Conservation (phyloP, 1,140 invertebrate species). For the Drosophila ogumai region DNA sequence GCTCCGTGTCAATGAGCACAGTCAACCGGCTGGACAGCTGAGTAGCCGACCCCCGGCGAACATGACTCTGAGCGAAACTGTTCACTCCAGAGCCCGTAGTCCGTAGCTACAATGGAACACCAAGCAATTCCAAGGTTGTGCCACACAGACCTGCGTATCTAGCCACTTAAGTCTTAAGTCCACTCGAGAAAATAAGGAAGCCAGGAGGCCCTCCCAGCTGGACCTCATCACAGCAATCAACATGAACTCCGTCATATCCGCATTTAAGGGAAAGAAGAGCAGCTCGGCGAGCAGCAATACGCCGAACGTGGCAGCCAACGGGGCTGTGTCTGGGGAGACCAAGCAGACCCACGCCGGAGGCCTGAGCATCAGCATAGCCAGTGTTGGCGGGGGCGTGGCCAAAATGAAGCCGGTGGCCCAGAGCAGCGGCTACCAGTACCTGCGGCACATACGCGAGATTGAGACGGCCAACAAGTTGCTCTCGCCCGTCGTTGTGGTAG, state of each 20-base stretch:
- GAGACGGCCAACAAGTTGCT: conserved; percentile 80
- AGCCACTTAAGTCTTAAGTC: conserved; percentile 10
- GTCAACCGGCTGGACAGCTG: conserved; percentile 8
- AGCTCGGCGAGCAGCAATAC: conserved; percentile 27
- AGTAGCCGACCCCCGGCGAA: neutral
- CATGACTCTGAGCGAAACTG: conserved; percentile 14
- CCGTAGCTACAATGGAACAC: conserved; percentile 21
- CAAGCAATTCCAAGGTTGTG: conserved; percentile 48
- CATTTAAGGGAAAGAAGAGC: conserved; percentile 80
- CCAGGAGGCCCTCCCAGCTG: conserved; percentile 2
- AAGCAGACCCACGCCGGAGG: conserved; percentile 32
- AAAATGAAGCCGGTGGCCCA: conserved; percentile 68
- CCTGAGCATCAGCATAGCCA: conserved; percentile 54
- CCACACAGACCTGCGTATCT: conserved; percentile 19
- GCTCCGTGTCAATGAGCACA: conserved; percentile 6
- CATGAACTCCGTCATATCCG: conserved; percentile 85
- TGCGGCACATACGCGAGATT: conserved; percentile 83
- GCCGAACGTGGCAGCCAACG: conserved; percentile 9
- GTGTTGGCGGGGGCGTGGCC: conserved; percentile 37
- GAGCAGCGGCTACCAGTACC: conserved; percentile 81
- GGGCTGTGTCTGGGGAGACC: neutral
- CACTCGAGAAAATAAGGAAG: neutral
- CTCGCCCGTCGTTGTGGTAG: conserved; percentile 66
- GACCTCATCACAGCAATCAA: conserved; percentile 34
- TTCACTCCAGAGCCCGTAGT: neutral